Conservation (phyloP, 2,888 invertebrate species). For the Rhorus exstirpatorius region DNA sequence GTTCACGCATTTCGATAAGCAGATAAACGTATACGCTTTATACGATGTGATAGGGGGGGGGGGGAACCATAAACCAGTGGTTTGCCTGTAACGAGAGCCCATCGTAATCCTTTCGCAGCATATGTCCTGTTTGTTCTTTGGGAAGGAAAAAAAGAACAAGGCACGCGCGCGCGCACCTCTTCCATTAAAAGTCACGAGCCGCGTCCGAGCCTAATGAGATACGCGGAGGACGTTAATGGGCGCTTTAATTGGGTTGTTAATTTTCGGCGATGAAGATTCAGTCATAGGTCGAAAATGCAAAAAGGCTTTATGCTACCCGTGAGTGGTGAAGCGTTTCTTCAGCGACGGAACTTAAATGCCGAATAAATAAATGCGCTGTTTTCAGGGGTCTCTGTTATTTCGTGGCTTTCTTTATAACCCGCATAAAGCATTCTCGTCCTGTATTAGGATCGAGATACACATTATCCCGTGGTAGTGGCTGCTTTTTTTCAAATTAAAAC, state of each 20-base stretch:
- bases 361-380: slow-evolving; percentile 81
- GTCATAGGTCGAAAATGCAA: slow-evolving; percentile 84
- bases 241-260: slow-evolving; percentile 85
- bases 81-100: slow-evolving; percentile 72
- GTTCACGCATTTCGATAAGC: slow-evolving; percentile 30
- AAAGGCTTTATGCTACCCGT: slow-evolving; percentile 77
- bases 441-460: slow-evolving; percentile 8
- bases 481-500: neutral
- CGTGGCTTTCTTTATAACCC: slow-evolving; percentile 37
- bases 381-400: slow-evolving; percentile 66
- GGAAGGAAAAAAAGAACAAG: slow-evolving; percentile 33
- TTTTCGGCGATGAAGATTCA: slow-evolving; percentile 82
- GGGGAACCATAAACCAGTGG: slow-evolving; percentile 68
- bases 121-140: slow-evolving; percentile 35
- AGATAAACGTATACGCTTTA: slow-evolving; percentile 22
- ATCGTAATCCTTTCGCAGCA: slow-evolving; percentile 7
- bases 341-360: slow-evolving; percentile 71
- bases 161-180: slow-evolving; percentile 69
- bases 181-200: slow-evolving; percentile 82
- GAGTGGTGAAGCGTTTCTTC: slow-evolving; percentile 41
- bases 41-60: slow-evolving; percentile 66
- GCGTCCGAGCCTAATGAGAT: slow-evolving; percentile 82
- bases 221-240: slow-evolving; percentile 83
- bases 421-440: slow-evolving; percentile 39
- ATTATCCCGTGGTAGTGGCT: neutral